Evolutionary conservation across 2,797 vertebrate species (phyloP).

Genomic region (Enteromius anoplus): DNA sequence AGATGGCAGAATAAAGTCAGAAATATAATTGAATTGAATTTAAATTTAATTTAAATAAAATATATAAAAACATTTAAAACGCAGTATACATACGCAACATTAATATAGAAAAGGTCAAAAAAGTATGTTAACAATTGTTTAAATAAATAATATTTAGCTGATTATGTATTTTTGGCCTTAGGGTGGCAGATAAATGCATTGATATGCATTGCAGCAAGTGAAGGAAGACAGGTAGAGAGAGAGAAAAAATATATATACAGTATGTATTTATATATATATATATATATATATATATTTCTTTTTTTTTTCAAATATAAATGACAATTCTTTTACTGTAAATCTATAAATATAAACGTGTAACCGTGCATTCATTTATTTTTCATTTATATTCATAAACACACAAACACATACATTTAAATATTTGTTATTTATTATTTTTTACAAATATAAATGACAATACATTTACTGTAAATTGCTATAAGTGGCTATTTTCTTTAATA

Average conservation of each 20-base stretch:
- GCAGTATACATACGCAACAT: neutral
- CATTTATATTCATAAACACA: no score
- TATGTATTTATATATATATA: no score
- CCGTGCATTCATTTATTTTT: no score
- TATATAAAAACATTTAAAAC: neutral
- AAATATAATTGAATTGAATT: neutral
- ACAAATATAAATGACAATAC: neutral
- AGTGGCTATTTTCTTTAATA: neutral
- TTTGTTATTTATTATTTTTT: neutral
- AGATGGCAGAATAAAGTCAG: neutral
- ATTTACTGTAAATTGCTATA: neutral
- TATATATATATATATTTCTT: no score
- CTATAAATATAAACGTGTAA: no score
- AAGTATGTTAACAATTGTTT: neutral
- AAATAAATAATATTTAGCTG: neutral
- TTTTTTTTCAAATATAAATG: no score
- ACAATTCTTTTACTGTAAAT: no score
- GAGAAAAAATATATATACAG: no score
- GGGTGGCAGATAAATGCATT: neutral
- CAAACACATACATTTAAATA: no score
- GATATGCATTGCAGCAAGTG: neutral
- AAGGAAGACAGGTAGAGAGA: no score
- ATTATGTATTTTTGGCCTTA: neutral
- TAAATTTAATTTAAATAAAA: neutral
- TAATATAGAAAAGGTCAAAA: neutral